These are phyloP conservation scores for Leptonema lineaticorne DNA, from an alignment of 1,140 invertebrate genomes.

Conservation along the genomic window DNA sequence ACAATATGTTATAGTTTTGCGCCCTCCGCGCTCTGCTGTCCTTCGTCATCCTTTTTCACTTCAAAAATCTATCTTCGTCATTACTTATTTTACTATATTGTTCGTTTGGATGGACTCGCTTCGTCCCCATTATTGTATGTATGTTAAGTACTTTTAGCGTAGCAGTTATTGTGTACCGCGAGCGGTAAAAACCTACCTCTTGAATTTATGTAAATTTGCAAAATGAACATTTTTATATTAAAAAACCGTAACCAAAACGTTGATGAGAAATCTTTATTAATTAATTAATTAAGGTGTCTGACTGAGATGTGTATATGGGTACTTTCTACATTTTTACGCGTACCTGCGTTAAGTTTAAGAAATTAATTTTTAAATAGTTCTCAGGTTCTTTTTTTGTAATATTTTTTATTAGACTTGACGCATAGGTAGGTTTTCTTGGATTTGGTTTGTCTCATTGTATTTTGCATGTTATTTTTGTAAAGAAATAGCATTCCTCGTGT, in stretches of 20 bases:
- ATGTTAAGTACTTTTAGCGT: constrained; percentile 41
- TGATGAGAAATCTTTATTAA: constrained; percentile 44
- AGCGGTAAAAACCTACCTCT: constrained; percentile 53
- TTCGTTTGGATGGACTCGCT: not conserved
- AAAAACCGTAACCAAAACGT: constrained; percentile 44
- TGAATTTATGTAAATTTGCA: constrained; percentile 57
- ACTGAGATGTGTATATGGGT: constrained; percentile 38
- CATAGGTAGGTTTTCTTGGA: constrained; percentile 56
- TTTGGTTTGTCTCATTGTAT: constrained; percentile 59
- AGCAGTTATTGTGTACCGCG: constrained; percentile 33
- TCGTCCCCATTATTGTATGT: constrained; percentile 30
- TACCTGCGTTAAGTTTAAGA: constrained; percentile 52
- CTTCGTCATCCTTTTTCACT: not conserved
- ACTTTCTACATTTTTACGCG: constrained; percentile 40
- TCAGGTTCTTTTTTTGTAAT: constrained; percentile 48
- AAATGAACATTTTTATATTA: constrained; percentile 47
- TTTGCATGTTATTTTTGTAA: constrained; percentile 59
- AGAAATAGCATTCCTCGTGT: constrained; percentile 59
- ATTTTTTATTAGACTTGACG: constrained; percentile 57
- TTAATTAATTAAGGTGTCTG: constrained; percentile 39
- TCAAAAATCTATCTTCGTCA: not conserved
- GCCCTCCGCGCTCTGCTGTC: constrained; percentile 17
- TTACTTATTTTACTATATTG: not conserved
- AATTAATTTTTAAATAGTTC: constrained; percentile 57
- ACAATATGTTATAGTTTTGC: constrained; percentile 21